Percentiles rank a stretch among this genome's conserved stretches.
Conservation (phyloP, 2,888 invertebrate species). For the Phalangium opilio region DNA sequence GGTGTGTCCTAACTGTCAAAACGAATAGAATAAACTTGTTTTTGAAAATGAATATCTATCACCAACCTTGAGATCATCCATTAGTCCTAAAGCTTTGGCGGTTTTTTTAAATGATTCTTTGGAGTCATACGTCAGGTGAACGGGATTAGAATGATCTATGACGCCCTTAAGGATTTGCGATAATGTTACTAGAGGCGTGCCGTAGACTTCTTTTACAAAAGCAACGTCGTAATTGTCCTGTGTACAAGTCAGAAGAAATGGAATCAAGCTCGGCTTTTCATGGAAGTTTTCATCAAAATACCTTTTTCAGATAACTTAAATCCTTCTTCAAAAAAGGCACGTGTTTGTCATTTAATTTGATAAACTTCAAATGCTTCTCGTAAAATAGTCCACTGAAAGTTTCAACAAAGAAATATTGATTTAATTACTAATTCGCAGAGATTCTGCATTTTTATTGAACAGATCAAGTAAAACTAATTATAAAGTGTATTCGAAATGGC, state of each 20-base stretch:
- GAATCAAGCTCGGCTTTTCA: no score
- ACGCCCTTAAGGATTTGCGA: slow-evolving; percentile 47
- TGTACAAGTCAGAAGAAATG: slow-evolving; percentile 4
- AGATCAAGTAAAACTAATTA: no score
- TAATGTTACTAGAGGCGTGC: slow-evolving; percentile 52
- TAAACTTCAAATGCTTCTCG: slow-evolving; percentile 86
- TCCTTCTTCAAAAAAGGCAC: slow-evolving; percentile 82
- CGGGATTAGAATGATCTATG: slow-evolving; percentile 43
- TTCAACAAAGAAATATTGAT: slow-evolving; percentile 30
- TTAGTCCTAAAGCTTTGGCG: slow-evolving; percentile 75
- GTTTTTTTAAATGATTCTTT: slow-evolving; percentile 66
- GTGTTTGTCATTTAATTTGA: slow-evolving; percentile 71
- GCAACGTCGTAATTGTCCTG: slow-evolving; percentile 68
- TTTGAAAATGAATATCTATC: no score
- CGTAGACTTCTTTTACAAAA: slow-evolving; percentile 55
- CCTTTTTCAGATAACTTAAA: slow-evolving; percentile 76
- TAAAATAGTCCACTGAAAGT: slow-evolving; percentile 89
- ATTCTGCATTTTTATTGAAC: no score
- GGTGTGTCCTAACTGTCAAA: no score
- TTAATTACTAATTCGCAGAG: no score
- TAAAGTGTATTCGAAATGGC: no score
- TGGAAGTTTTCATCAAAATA: no score
- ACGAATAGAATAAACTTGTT: no score
- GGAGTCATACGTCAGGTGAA: slow-evolving; percentile 64
- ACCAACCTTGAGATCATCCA: slow-evolving; percentile 91